phyloP scores from a whole-genome alignment of 23 tunicate genomes.

The Clavelina lepadiformis region DNA sequence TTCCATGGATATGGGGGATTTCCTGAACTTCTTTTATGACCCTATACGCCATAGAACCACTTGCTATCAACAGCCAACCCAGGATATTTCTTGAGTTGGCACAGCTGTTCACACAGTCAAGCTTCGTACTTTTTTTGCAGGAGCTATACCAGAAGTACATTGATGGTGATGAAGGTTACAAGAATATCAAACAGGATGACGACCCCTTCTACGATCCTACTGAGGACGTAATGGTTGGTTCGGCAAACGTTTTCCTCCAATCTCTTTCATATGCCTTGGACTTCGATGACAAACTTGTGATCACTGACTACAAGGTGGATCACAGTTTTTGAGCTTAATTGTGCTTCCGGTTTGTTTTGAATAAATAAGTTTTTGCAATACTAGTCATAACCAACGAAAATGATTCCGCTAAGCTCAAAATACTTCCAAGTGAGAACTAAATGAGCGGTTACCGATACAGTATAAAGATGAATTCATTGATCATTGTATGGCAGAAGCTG shows the following conservation, averaged over 20 bases:
- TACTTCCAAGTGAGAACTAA: no score
- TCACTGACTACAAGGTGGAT: conserved; percentile 81
- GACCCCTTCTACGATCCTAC: conserved; percentile 97
- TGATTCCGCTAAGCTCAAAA: no score
- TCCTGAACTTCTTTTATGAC: no score
- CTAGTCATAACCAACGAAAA: no score
- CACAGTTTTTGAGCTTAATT: no score
- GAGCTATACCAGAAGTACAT: conserved; percentile 91
- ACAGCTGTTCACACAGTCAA: not conserved
- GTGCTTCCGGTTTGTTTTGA: no score
- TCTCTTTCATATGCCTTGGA: conserved; percentile 91
- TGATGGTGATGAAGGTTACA: conserved; percentile 85
- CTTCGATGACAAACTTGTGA: conserved; percentile 88
- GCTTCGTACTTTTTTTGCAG: conserved; percentile 18
- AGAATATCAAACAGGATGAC: conserved; percentile 61
- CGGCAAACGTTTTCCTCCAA: conserved; percentile 92
- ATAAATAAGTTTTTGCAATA: no score
- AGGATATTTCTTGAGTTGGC: no score
- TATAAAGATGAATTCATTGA: not conserved
- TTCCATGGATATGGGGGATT: no score
- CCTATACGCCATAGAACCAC: no score
- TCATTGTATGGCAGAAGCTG: not conserved
- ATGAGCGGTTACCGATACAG: no score
- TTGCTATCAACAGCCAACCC: no score
- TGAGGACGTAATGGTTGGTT: conserved; percentile 82